Conservation (phyloP, 2,797 vertebrate genomes). For the Poeciliopsis presidionis region DNA sequence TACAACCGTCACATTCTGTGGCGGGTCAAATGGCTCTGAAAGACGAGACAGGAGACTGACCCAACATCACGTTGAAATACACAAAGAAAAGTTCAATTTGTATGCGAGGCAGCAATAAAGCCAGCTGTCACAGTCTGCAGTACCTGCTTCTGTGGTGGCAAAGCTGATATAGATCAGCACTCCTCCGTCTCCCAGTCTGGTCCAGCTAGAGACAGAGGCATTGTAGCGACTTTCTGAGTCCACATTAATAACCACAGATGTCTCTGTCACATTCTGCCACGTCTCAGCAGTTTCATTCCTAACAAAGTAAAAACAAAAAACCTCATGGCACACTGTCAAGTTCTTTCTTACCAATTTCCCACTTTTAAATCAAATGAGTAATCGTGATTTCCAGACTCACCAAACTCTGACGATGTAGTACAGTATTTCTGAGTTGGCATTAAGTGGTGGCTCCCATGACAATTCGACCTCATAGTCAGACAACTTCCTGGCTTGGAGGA, state of each 20-base stretch:
- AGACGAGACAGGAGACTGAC: conserved; percentile 32
- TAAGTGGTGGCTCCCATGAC: conserved; percentile 90
- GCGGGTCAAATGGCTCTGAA: conserved; percentile 90
- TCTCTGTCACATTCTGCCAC: conserved; percentile 85
- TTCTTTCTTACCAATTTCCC: conserved; percentile 2
- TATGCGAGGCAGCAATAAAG: not conserved
- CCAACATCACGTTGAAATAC: not conserved
- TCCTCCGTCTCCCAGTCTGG: conserved; percentile 89
- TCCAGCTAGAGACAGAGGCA: conserved; percentile 90
- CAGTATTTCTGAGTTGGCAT: conserved; percentile 94
- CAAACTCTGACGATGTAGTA: conserved; percentile 92
- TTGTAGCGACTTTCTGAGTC: conserved; percentile 87
- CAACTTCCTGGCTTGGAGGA: conserved; percentile 87
- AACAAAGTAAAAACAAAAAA: conserved; percentile 31
- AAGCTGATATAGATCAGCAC: conserved; percentile 85
- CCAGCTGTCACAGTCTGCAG: conserved; percentile 21
- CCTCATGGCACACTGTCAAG: conserved; percentile 1
- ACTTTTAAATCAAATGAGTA: conserved; percentile 6
- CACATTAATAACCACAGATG: conserved; percentile 85
- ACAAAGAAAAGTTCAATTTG: conserved; percentile 12
- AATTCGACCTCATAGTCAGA: conserved; percentile 90
- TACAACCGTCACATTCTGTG: conserved; percentile 83
- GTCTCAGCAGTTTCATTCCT: conserved; percentile 87
- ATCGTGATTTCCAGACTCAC: conserved; percentile 80
- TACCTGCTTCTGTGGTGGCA: conserved; percentile 87